Percentiles rank a stretch among this genome's conserved stretches.
phyloP scores from a whole-genome alignment of 2,113 vertebrate genomes.

The Labrus mixtus region DNA sequence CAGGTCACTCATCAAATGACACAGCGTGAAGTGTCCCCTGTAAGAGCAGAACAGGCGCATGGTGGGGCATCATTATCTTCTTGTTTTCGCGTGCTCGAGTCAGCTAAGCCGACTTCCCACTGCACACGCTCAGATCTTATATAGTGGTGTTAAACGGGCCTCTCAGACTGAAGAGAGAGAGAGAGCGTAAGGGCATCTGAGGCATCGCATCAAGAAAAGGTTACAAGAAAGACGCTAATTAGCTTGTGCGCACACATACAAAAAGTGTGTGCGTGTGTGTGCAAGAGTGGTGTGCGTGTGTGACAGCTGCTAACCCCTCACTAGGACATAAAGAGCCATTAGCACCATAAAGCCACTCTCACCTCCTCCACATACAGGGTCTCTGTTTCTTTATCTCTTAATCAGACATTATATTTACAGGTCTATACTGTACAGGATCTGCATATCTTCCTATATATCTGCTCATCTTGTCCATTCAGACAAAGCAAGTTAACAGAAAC shows the following conservation, averaged over 20 bases:
- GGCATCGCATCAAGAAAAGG: constrained; percentile 21
- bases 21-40: constrained; percentile 39
- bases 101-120: constrained; percentile 30
- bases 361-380: constrained; percentile 13
- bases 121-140: constrained; percentile 29
- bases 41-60: constrained; percentile 28
- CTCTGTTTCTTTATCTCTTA: constrained; percentile 8
- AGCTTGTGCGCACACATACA: constrained; percentile 24
- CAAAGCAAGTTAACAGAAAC: too few relatives aligned
- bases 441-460: neutral
- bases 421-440: neutral
- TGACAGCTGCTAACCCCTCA: constrained; percentile 27
- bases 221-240: constrained; percentile 54
- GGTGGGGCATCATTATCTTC: constrained; percentile 55
- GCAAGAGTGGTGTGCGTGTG: neutral
- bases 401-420: constrained; percentile 5
- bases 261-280: constrained; percentile 7
- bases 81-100: constrained; percentile 23
- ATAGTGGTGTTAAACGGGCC: constrained; percentile 42
- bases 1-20: constrained; percentile 39
- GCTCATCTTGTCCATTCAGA: neutral
- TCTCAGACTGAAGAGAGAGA: constrained; percentile 21
- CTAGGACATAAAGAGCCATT: constrained; percentile 44
- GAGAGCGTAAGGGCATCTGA: constrained; percentile 26
- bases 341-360: neutral